These are phyloP conservation scores for Dyspetes luteomarginatus DNA, from an alignment of 2,888 invertebrate species.

Conservation along the genomic window DNA sequence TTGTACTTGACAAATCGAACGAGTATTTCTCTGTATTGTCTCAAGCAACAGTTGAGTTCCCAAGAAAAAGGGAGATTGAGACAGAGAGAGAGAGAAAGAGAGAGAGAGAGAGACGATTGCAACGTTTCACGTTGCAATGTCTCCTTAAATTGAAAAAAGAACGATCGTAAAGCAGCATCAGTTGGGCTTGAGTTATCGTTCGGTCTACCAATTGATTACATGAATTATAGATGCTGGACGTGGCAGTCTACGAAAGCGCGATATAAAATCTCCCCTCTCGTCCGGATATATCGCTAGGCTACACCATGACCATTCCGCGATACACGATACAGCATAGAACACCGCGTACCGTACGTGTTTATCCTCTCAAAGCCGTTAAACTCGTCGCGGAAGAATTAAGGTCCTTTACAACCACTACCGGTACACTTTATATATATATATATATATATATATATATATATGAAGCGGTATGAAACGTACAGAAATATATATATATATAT, in stretches of 20 bases:
- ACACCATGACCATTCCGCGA: neutral
- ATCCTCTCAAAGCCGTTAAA: constrained; percentile 76
- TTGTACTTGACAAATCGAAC: neutral
- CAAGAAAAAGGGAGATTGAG: neutral
- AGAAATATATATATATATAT: no score
- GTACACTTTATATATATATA: constrained; percentile 62
- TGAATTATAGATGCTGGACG: constrained; percentile 75
- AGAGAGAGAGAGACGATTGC: neutral
- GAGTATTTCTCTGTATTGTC: neutral
- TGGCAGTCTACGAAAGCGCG: constrained; percentile 48
- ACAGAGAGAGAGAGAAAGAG: neutral
- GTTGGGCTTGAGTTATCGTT: constrained; percentile 72
- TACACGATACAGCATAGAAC: constrained; percentile 62
- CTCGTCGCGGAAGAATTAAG: constrained; percentile 75
- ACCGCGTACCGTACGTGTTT: constrained; percentile 72
- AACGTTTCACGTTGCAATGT: constrained; percentile 36
- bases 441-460: neutral
- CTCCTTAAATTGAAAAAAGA: neutral
- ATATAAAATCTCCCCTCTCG: constrained; percentile 32
- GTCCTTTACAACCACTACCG: constrained; percentile 68
- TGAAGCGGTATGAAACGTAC: neutral
- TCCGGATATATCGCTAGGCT: constrained; percentile 5
- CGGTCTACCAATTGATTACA: constrained; percentile 76
- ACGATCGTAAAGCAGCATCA: constrained; percentile 72
- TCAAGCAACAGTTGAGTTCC: constrained; percentile 32